Percentiles rank a stretch among this genome's conserved stretches.
Evolutionary conservation across 2,888 invertebrate genomes (phyloP).

Genomic region (Trichopoda pennipes): DNA sequence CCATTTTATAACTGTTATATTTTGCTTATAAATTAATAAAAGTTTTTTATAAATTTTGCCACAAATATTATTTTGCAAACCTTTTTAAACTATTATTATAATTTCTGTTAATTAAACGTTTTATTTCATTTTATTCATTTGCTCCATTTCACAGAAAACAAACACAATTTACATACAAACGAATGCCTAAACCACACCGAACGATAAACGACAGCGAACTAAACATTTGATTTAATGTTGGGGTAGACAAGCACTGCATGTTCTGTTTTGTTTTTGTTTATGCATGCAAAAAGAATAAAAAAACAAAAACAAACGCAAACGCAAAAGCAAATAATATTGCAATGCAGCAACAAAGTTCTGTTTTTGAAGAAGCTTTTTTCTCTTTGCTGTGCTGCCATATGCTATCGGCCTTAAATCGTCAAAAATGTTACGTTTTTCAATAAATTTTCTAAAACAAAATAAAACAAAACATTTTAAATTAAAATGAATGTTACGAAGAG

Average conservation of each 20-base stretch:
- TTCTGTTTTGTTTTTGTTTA: slow-evolving; percentile 27
- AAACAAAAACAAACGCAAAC: too few relatives aligned
- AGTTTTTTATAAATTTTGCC: background rate
- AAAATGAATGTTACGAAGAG: too few relatives aligned
- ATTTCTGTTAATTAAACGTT: slow-evolving; percentile 37
- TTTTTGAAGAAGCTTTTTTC: slow-evolving; percentile 36
- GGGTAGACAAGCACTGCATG: slow-evolving; percentile 57
- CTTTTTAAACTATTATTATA: background rate
- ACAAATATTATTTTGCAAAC: background rate
- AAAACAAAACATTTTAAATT: too few relatives aligned
- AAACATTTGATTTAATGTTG: slow-evolving; percentile 58
- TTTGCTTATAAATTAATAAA: background rate
- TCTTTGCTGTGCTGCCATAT: background rate
- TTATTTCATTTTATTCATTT: slow-evolving; percentile 2
- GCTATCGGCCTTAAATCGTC: too few relatives aligned
- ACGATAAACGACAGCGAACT: slow-evolving; percentile 72
- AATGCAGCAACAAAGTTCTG: slow-evolving; percentile 39
- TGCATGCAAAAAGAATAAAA: slow-evolving; percentile 26
- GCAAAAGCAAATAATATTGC: slow-evolving; percentile 19
- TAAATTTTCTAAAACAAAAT: too few relatives aligned
- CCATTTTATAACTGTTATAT: background rate
- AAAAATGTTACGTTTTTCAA: too few relatives aligned
- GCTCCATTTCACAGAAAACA: background rate
- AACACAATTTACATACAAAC: background rate
- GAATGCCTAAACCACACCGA: slow-evolving; percentile 67